Conservation (phyloP, 2,113 vertebrate species). For the Melanotaenia duboulayi region DNA sequence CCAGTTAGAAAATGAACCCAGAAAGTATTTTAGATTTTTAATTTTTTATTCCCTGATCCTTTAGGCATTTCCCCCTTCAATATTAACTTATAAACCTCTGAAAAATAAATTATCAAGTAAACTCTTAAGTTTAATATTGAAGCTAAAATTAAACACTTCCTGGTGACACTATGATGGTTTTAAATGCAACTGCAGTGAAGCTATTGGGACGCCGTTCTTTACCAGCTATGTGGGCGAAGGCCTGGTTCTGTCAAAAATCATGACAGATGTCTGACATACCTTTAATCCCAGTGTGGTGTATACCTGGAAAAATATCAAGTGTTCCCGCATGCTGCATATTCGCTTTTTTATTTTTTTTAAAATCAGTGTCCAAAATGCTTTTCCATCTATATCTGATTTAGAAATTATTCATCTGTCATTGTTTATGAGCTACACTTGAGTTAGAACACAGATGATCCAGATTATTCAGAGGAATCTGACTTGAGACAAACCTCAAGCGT, state of each 20-base stretch:
- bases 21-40: background rate
- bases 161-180: background rate
- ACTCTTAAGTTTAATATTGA: slow-evolving; percentile 30
- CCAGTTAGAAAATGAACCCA: slow-evolving; percentile 1
- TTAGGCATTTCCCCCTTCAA: slow-evolving; percentile 4
- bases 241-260: slow-evolving; percentile 53
- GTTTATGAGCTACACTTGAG: background rate
- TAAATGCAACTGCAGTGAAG: slow-evolving; percentile 19
- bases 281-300: slow-evolving; percentile 39
- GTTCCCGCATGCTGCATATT: slow-evolving; percentile 17
- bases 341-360: background rate
- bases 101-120: no score
- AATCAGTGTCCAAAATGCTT: slow-evolving; percentile 3
- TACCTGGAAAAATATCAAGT: slow-evolving; percentile 7
- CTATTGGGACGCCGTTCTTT: slow-evolving; percentile 1
- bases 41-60: background rate
- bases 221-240: slow-evolving; percentile 17
- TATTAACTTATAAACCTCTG: slow-evolving; percentile 4
- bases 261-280: slow-evolving; percentile 31
- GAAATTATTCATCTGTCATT: background rate
- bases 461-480: slow-evolving; percentile 27
- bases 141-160: slow-evolving; percentile 8
- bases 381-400: slow-evolving; percentile 6
- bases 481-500: slow-evolving; percentile 26
- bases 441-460: slow-evolving; percentile 48